These are phyloP conservation scores for Drosophila pectinifera DNA, from an alignment of 1,140 invertebrate genomes.

Conservation along the genomic window DNA sequence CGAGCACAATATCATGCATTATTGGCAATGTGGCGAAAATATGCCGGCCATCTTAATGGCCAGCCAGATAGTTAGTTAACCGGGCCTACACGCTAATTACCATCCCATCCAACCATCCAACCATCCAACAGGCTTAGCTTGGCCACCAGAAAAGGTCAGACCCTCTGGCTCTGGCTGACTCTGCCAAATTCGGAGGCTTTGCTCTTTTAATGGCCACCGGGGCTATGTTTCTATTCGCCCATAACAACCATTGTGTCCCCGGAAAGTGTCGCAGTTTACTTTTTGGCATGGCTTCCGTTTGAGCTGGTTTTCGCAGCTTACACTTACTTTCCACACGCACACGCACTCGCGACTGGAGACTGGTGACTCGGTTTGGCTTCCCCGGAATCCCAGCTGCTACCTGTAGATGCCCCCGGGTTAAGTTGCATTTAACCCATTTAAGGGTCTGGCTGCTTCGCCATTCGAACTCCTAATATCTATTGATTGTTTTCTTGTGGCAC, in stretches of 20 bases:
- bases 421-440: slow-evolving; percentile 37
- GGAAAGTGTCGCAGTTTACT: slow-evolving; percentile 42
- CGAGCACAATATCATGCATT: slow-evolving; percentile 44
- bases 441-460: not conserved
- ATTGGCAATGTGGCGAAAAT: slow-evolving; percentile 14
- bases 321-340: slow-evolving; percentile 35
- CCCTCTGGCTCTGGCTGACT: not conserved
- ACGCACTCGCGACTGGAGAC: not conserved
- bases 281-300: slow-evolving; percentile 46
- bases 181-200: slow-evolving; percentile 28
- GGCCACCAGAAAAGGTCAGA: slow-evolving; percentile 16
- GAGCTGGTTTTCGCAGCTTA: slow-evolving; percentile 30
- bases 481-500: not conserved
- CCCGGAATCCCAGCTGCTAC: slow-evolving; percentile 10
- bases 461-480: not conserved
- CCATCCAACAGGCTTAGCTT: not conserved
- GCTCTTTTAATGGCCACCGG: slow-evolving; percentile 40
- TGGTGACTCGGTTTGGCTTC: slow-evolving; percentile 31
- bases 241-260: slow-evolving; percentile 27
- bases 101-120: slow-evolving; percentile 2
- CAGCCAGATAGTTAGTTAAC: slow-evolving; percentile 4
- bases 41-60: slow-evolving; percentile 46
- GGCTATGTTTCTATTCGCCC: slow-evolving; percentile 24
- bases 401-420: slow-evolving; percentile 18
- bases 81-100: slow-evolving; percentile 41